phyloP scores from a whole-genome alignment of 92 coral and sea anemone species.

The Zoanthus solanderi region DNA sequence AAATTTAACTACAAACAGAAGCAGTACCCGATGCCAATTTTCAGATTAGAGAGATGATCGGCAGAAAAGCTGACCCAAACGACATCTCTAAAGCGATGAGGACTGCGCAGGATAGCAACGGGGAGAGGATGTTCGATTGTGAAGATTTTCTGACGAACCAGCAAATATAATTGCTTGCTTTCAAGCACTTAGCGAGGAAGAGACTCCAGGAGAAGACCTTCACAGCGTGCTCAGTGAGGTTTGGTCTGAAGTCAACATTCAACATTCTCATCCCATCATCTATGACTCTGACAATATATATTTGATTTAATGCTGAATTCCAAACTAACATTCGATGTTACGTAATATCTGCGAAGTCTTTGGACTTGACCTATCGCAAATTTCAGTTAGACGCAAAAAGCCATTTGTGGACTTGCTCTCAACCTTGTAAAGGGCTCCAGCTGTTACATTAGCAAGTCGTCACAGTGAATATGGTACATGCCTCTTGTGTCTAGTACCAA shows the following conservation, averaged over 20 bases:
- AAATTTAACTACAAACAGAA: slow-evolving; percentile 56
- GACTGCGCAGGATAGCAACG: slow-evolving; percentile 56
- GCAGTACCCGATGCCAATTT: slow-evolving; percentile 64
- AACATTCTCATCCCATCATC: slow-evolving; percentile 58
- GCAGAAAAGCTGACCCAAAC: slow-evolving; percentile 51
- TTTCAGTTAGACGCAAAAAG: slow-evolving; percentile 58
- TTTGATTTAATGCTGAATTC: slow-evolving; percentile 45
- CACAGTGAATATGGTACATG: too few species aligned
- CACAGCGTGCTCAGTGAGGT: slow-evolving; percentile 50
- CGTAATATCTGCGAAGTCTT: slow-evolving; percentile 51
- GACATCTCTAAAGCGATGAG: slow-evolving; percentile 58
- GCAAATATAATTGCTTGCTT: slow-evolving; percentile 55
- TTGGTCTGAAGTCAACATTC: slow-evolving; percentile 55
- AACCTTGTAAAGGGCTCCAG: slow-evolving; percentile 24
- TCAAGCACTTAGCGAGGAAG: slow-evolving; percentile 58
- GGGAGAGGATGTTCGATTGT: slow-evolving; percentile 22
- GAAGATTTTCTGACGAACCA: slow-evolving; percentile 54
- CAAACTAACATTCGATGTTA: slow-evolving; percentile 57
- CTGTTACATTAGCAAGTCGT: background rate
- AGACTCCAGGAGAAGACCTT: slow-evolving; percentile 34
- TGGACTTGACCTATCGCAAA: slow-evolving; percentile 43
- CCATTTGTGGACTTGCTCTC: slow-evolving; percentile 52
- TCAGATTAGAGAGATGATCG: slow-evolving; percentile 60
- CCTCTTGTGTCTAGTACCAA: too few species aligned
- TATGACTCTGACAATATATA: slow-evolving; percentile 60